Conservation (phyloP, 1,140 invertebrate genomes). For the Sipha flava region DNA sequence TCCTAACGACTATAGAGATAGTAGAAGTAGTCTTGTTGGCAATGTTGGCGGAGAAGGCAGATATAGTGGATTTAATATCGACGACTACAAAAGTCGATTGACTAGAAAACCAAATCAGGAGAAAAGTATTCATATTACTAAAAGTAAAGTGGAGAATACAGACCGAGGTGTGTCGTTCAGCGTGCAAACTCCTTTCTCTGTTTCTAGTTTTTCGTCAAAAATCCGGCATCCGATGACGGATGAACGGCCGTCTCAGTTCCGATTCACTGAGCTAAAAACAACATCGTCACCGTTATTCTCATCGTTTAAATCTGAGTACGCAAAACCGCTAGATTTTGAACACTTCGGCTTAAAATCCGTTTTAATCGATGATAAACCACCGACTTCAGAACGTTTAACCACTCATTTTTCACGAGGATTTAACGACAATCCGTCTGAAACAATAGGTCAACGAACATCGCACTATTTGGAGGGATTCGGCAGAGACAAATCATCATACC, state of each 20-base stretch:
- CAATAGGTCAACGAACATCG: neutral
- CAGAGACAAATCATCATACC: neutral
- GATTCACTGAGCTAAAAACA: neutral
- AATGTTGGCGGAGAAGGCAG: no score
- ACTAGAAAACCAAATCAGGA: neutral
- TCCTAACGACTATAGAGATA: no score
- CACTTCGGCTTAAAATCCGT: neutral
- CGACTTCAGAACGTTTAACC: no score
- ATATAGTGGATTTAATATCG: no score
- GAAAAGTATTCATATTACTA: neutral
- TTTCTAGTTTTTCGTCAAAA: neutral
- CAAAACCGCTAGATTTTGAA: neutral
- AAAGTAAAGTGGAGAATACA: neutral
- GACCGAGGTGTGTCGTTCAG: neutral
- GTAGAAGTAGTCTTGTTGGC: no score
- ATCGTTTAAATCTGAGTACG: neutral
- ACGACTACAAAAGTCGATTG: neutral
- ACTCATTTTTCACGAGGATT: neutral
- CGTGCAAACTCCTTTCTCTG: constrained; percentile 3
- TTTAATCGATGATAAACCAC: neutral
- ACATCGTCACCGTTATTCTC: neutral
- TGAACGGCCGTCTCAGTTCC: neutral
- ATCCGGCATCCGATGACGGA: neutral
- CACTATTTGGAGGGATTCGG: neutral
- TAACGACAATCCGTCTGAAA: neutral